These are phyloP conservation scores for Trachymyrmex septentrionalis DNA, from an alignment of 1,140 invertebrate genomes.

Conservation along the genomic window DNA sequence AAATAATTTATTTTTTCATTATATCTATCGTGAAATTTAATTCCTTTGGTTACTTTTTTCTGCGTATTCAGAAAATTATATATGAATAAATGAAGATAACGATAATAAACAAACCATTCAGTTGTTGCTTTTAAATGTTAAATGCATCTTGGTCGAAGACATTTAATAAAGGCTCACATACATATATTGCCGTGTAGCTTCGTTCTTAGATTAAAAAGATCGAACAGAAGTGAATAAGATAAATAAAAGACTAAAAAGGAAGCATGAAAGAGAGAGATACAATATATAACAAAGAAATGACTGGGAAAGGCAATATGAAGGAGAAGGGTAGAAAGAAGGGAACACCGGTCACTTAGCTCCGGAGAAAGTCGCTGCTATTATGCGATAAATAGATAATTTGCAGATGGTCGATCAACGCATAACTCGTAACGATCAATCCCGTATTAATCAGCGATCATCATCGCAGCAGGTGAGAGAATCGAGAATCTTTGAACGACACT, in stretches of 20 bases:
- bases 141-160: not conserved
- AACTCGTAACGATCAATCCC: constrained; percentile 78
- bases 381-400: constrained; percentile 84
- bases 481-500: constrained; percentile 56
- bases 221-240: not conserved
- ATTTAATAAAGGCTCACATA: not conserved
- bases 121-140: constrained; percentile 29
- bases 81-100: not conserved
- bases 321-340: constrained; percentile 22
- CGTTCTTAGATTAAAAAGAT: constrained; percentile 40
- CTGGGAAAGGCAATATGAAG: constrained; percentile 25
- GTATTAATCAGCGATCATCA: constrained; percentile 84
- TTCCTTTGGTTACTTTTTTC: not conserved
- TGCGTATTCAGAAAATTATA: not conserved
- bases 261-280: not conserved
- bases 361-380: constrained; percentile 82
- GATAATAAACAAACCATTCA: constrained; percentile 1
- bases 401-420: constrained; percentile 76
- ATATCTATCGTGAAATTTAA: not conserved
- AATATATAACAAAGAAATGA: constrained; percentile 24
- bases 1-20: not conserved
- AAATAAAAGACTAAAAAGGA: not conserved
- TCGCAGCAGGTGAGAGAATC: constrained; percentile 70
- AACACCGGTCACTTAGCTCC: constrained; percentile 58
- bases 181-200: not conserved